Evolutionary conservation across 2,888 invertebrate species (phyloP).

Genomic region (Thecophora atra): DNA sequence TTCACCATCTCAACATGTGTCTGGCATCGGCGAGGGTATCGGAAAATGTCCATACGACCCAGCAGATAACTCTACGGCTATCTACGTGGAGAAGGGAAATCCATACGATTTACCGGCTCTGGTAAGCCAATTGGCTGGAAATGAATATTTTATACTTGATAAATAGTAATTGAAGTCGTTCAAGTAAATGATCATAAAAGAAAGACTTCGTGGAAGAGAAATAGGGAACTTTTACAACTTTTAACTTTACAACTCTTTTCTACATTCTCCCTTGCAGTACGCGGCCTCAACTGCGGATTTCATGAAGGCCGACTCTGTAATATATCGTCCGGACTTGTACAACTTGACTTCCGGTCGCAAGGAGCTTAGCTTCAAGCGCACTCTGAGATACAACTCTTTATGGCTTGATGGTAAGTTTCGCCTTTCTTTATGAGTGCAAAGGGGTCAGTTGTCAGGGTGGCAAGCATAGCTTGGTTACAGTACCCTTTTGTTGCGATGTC

Average conservation of each 20-base stretch:
- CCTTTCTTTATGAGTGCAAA: neutral
- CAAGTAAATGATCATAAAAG: too few species aligned
- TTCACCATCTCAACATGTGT: constrained; percentile 87
- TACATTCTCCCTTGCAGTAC: constrained; percentile 72
- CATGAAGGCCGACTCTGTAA: constrained; percentile 96
- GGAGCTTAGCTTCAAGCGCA: constrained; percentile 91
- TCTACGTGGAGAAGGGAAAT: constrained; percentile 96
- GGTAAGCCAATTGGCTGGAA: constrained; percentile 57
- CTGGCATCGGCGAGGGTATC: constrained; percentile 92
- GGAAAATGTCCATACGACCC: constrained; percentile 99
- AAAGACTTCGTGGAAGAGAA: too few species aligned
- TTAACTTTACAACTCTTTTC: neutral
- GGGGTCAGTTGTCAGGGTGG: too few species aligned
- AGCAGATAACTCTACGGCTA: constrained; percentile 95
- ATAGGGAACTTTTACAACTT: neutral
- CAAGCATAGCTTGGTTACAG: too few species aligned
- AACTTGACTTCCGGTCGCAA: constrained; percentile 87
- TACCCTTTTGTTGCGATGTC: too few species aligned
- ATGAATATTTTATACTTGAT: constrained; percentile 29
- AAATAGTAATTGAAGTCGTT: too few species aligned
- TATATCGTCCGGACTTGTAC: constrained; percentile 94
- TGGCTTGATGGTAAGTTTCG: constrained; percentile 95
- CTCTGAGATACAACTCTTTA: constrained; percentile 96
- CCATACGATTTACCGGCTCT: constrained; percentile 91
- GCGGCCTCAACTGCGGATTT: constrained; percentile 98